Base-by-base conservation (phyloP, 2,888 invertebrate species). In the Lypha dubia region DNA sequence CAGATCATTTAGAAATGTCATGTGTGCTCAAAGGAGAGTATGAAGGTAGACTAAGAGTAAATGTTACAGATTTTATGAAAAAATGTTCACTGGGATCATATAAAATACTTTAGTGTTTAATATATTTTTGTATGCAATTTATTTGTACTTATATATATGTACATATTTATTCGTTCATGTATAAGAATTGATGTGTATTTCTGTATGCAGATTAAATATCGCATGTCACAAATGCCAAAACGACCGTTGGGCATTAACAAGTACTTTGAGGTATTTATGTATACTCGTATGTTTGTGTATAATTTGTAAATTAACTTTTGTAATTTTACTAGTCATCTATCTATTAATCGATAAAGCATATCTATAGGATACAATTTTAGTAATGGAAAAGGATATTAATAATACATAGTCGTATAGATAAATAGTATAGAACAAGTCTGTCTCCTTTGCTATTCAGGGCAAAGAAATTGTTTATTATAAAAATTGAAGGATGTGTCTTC, bases 131-230 rank as follows among this genome's bases (percentile, higher is more conserved):
- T 38, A 46, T 20, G 28, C 5, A 28, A 11, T 51, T 11, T 62
- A 13, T 56, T 1, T 63, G 8, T 60, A n/a, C n/a, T n/a, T n/a
- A n/a, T n/a, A n/a, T n/a, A n/a, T n/a, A n/a, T n/a, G n/a, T n/a
- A n/a, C n/a, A 22, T 44, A 32, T 44, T 0, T 32, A 20, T 56
- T 20, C 1, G 28, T 63, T 46, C 24, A 65, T 79, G 56, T 73
- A 28, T 60, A 73, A 79, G 20, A 60, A 60, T 80, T 80, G 60
- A 77, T 70, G 51, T 63, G 63, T 85, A 70, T 74, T 67, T 84
- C 22, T 84, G 73, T 82, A 71, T 73, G 56, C 87, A 89, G 88
- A 87, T 89, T 85, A 87, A 88, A 87, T 87, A 88, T 87, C 88
- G 89, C 86, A 86, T 88, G 86, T 87, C 87, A 73, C 88, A 87